phyloP scores from a whole-genome alignment of 1,140 invertebrate genomes.

The Drosophila santomea region DNA sequence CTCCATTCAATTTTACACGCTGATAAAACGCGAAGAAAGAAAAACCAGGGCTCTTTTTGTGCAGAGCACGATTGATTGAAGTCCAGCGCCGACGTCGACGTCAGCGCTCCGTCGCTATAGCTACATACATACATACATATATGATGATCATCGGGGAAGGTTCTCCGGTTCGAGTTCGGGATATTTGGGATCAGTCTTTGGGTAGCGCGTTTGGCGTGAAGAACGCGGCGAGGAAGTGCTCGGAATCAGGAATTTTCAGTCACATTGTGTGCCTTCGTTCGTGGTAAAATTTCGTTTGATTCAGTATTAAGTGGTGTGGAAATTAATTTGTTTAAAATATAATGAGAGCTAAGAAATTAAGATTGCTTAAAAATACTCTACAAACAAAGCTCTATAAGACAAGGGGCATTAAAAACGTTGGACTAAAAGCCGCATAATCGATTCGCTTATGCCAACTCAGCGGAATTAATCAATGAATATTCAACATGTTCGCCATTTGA shows the following conservation, averaged over 20 bases:
- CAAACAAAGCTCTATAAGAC: constrained; percentile 11
- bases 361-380: too few species aligned
- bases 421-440: constrained; percentile 50
- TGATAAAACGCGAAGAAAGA: constrained; percentile 35
- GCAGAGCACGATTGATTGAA: constrained; percentile 23
- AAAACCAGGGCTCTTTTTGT: constrained; percentile 8
- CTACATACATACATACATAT: too few species aligned
- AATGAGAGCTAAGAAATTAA: background rate
- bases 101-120: constrained; percentile 9
- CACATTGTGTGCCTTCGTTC: background rate
- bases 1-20: background rate
- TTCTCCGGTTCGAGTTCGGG: constrained; percentile 51
- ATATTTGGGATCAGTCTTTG: constrained; percentile 65
- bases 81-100: constrained; percentile 12
- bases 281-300: constrained; percentile 34
- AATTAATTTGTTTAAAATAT: background rate
- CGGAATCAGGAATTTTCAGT: background rate
- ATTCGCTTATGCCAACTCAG: constrained; percentile 26
- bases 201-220: constrained; percentile 45
- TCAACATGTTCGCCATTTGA: constrained; percentile 27
- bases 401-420: constrained; percentile 9
- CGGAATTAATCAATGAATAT: constrained; percentile 37
- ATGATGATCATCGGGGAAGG: constrained; percentile 27
- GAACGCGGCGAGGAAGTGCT: constrained; percentile 47
- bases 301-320: background rate